Base-by-base conservation (phyloP, 35 echinoderm and acorn worm species). In the Apostichopus japonicus region DNA sequence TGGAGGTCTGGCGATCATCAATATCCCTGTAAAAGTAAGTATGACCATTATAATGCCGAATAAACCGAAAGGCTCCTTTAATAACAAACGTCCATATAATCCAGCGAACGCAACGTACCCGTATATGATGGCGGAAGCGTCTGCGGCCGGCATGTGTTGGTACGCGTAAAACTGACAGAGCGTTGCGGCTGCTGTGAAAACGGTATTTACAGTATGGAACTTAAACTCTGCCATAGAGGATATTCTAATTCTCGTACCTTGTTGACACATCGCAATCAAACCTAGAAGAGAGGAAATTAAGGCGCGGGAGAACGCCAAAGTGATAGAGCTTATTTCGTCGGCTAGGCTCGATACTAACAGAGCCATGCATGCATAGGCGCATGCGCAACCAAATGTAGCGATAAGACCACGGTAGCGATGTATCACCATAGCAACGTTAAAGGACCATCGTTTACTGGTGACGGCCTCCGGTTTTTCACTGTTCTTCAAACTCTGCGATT, bases 1-100 rank as follows among this genome's bases (percentile, higher is more conserved):
- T 70, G 53, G 86, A 73, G 87, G 87, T 24, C 71, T 71, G 65
- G 87, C 59, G 22, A 90, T 75, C 25, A 90, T 14, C 21, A 90
- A 10, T 25, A 53, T 75, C 5, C 87, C 87, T 33, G 23, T 24
- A 11, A 90, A 57, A 16, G 83, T 90, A 4, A 77, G 9, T 16
- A 90, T 25, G 16, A 90, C 87, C 87, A 77, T 90, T n/a, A 53
- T n/a, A 10, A 75, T 11, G 6, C 54, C 71, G 19, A 90, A 71
- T 25, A 90, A 6, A 77, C 87, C 63, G 14, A 90, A 73, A 51
- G 8, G 14, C 33, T 90, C 87, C 21, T 90, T 90, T 8, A 90
- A 22, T 9, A 90, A 73, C 6, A 90, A 1, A 10, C 87, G 62
- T 25, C 63, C 62, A 17, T 72, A 77, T 44, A 90, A 9, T 16